phyloP scores from a whole-genome alignment of 2,113 vertebrate genomes.

The Regulus satrapa region DNA sequence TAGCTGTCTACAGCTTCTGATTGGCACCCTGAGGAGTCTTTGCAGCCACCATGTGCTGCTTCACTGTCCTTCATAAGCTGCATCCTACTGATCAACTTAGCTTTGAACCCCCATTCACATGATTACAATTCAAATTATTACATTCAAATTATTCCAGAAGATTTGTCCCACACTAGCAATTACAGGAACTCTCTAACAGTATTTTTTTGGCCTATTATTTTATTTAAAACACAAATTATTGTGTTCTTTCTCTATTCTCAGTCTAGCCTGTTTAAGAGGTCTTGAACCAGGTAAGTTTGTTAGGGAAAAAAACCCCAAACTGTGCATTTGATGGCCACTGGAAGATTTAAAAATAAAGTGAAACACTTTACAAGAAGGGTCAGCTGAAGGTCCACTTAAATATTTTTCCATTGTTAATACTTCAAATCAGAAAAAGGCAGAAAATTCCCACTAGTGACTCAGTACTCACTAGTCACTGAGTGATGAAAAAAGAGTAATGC shows the following conservation, averaged over 20 bases:
- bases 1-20: background rate
- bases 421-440: background rate
- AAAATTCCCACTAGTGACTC: background rate
- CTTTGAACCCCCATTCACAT: background rate
- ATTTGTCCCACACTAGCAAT: background rate
- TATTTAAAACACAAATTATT: background rate
- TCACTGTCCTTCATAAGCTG: background rate
- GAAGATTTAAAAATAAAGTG: background rate
- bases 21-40: background rate
- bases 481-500: background rate
- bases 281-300: background rate
- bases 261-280: background rate
- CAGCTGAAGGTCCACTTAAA: background rate
- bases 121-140: too few species aligned
- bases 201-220: background rate
- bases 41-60: background rate
- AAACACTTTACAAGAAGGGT: background rate
- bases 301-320: background rate
- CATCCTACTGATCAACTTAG: background rate
- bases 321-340: background rate
- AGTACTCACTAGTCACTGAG: background rate
- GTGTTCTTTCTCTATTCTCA: background rate
- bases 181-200: background rate
- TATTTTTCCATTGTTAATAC: background rate
- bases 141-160: background rate